These are phyloP conservation scores for Apodemia duryi DNA, from an alignment of 2,888 invertebrate genomes.

Conservation along the genomic window DNA sequence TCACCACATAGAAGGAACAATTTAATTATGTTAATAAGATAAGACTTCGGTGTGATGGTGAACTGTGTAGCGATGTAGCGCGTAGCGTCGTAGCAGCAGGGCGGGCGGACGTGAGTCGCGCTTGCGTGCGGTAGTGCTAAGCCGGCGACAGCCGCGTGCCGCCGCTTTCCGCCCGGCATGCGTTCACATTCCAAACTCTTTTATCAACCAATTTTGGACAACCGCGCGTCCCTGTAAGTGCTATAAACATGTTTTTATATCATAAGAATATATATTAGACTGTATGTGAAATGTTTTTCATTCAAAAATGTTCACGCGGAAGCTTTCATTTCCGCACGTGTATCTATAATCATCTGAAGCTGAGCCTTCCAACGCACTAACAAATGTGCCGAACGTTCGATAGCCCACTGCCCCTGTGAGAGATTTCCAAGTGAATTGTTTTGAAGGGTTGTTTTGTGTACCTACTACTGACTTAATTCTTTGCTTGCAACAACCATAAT, in stretches of 20 bases:
- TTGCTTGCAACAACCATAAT: conserved; percentile 23
- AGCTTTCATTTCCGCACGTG: conserved; percentile 63
- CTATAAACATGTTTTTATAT: conserved; percentile 22
- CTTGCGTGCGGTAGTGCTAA: conserved; percentile 66
- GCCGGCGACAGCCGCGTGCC: conserved; percentile 65
- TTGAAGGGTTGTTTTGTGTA: conserved; percentile 65
- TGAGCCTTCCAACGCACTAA: conserved; percentile 59
- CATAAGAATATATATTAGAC: conserved; percentile 7
- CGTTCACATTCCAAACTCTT: conserved; percentile 41
- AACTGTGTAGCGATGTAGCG: conserved; percentile 49
- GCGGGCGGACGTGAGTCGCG: conserved; percentile 24
- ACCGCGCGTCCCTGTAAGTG: conserved; percentile 76
- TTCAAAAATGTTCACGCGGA: conserved; percentile 41
- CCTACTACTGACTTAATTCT: conserved; percentile 11
- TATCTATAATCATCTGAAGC: conserved; percentile 50
- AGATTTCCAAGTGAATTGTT: conserved; percentile 54
- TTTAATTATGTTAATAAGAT: conserved; percentile 17
- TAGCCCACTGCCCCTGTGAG: conserved; percentile 79
- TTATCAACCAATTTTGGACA: conserved; percentile 44
- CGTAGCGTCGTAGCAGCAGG: conserved; percentile 45
- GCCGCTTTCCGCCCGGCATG: conserved; percentile 64
- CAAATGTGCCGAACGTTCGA: conserved; percentile 74
- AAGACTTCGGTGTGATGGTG: conserved; percentile 32
- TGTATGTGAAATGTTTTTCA: conserved; percentile 35
- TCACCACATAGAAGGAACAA: conserved; percentile 13